Evolutionary conservation across 2,113 vertebrate species (phyloP), one percentile per base, ranked within the genome.

Genomic region (Gavialis gangeticus): DNA sequence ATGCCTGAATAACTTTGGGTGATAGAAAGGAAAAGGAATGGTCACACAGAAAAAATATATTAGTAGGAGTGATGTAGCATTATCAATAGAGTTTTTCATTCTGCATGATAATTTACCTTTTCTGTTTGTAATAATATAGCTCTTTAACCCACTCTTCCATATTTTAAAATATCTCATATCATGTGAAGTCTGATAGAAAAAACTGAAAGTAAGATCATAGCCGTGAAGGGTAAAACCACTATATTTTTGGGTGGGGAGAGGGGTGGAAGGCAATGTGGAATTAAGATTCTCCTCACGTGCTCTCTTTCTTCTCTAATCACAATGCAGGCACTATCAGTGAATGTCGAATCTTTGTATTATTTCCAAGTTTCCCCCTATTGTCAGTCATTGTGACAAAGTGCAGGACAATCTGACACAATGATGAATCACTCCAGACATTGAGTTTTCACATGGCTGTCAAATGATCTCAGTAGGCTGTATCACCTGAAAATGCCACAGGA

Each of bases 381-480:
- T 99, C 98, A 98, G 98, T 99, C 98, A 98, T 98, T 98, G 98
- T 98, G 98, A 98, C 97, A 98, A 98, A 99, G 98, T 98, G 98
- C 99, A 98, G 98, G 99, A 98, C 98, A 98, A 98, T 97, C 98
- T 98, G 98, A 99, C 99, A 99, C 98, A 98, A 99, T 99, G 99
- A 99, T 99, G 98, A 99, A 99, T 99, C 99, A 99, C 99, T 99
- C 97, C 97, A 98, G 98, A 99, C 98, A 98, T 94, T 98, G 98
- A 98, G 98, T 98, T 98, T 97, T 99, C 98, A 98, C 98, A 97
- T 97, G 97, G 95, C 98, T 99, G 98, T 99, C 97, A 98, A 98
- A 97, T 97, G 97, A 98, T 98, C 98, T 98, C 97, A 96, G 97
- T 96, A 97, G 96, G 98, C 98, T 98, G 97, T 98, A 97, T 98